Conservation (phyloP, 1,140 invertebrate species). For the Solen grandis region DNA sequence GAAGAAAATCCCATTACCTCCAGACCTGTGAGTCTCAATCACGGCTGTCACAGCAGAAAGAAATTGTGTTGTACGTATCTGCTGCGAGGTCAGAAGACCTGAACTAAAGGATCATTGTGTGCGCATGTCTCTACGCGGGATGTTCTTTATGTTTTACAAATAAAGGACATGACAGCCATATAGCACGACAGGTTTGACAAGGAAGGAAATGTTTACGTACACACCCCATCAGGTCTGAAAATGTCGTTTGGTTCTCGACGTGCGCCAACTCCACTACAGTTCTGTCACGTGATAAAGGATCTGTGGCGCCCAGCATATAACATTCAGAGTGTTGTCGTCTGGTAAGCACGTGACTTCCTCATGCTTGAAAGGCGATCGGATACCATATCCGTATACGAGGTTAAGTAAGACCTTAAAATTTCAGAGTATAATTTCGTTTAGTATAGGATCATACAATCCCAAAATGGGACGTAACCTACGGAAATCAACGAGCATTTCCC, state of each 20-base stretch:
- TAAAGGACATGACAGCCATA: slow-evolving; percentile 42
- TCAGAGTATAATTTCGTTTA: too few relatives aligned
- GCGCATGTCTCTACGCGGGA: slow-evolving; percentile 36
- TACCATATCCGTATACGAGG: slow-evolving; percentile 22
- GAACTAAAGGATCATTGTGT: slow-evolving; percentile 47
- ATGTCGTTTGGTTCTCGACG: slow-evolving; percentile 36
- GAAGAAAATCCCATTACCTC: slow-evolving; percentile 46
- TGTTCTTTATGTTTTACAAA: slow-evolving; percentile 29
- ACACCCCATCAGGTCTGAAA: slow-evolving; percentile 41
- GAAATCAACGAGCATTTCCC: too few relatives aligned
- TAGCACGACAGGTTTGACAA: slow-evolving; percentile 26
- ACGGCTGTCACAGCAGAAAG: slow-evolving; percentile 3
- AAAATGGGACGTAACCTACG: too few relatives aligned
- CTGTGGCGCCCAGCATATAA: slow-evolving; percentile 45
- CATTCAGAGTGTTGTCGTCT: slow-evolving; percentile 26
- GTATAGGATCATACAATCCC: too few relatives aligned
- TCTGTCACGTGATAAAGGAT: slow-evolving; percentile 39
- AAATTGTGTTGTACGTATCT: slow-evolving; percentile 38
- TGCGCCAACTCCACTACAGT: slow-evolving; percentile 35
- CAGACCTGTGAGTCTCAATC: slow-evolving; percentile 40
- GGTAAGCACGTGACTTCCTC: slow-evolving; percentile 23
- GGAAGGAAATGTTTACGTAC: slow-evolving; percentile 36
- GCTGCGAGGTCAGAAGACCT: slow-evolving; percentile 43
- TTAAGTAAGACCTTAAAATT: background rate
- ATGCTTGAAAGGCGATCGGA: slow-evolving; percentile 39